Base-by-base conservation (phyloP, 2,113 vertebrate genomes). In the Pseudolaguvia tuberculata region DNA sequence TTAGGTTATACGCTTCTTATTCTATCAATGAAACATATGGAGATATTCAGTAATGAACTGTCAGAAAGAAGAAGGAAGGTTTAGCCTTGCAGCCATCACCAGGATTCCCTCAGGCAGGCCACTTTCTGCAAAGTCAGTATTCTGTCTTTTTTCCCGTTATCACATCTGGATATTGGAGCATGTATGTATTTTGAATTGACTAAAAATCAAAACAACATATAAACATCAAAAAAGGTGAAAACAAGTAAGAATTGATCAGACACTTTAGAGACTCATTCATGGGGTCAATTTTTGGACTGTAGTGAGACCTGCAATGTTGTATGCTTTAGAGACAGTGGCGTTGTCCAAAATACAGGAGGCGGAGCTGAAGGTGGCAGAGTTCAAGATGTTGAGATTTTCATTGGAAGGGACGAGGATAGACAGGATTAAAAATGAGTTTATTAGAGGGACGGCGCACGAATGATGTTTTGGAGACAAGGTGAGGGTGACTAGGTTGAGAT, bases 21-120 rank as follows among this genome's bases (percentile, higher is more conserved):
- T 61, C 55, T 53, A 65, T 39, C 55, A 31, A 3, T 47, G 31
- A 31, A 68, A 20, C 3, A 1, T 68, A 59, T 75, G 45, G 20
- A 39, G 55, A 59, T 61, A n/a, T 61, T 75, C 51, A 47, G n/a
- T 66, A 47, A 66, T 31, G 50, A 66, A 51, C 61, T 35, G 23
- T 42, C 51, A 27, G 27, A 55, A 70, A 58, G 12, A 76, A 39
- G 17, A 6, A 70, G 31, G 27, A 29, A 8, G 15, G 18, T n/a
- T 52, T 61, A 31, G 67, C 62, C 62, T 47, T 56, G 17, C 35
- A 66, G 52, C 23, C 52, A 3, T 27, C 55, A 25, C 17, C 39
- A 52, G 56, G 56, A 35, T 25, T 61, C 45, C 45, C 2, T 17
- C 50, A 76, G 66, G 29, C 61, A 45, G 18, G 31, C 23, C 17